phyloP scores from a whole-genome alignment of 2,797 vertebrate species.

The Apodemus agrarius region DNA sequence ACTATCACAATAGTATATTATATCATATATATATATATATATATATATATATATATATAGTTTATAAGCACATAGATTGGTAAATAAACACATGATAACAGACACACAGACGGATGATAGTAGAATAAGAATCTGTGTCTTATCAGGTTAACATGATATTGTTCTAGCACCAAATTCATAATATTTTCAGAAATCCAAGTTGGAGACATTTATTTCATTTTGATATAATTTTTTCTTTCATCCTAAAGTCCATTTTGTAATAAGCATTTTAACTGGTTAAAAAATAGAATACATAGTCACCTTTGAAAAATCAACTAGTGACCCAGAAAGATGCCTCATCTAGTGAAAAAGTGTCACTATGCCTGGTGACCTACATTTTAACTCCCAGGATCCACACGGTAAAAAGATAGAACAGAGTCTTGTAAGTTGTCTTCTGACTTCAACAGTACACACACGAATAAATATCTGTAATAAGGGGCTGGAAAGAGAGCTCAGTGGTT shows the following conservation, averaged over 20 bases:
- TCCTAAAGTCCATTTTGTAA: conserved; percentile 90
- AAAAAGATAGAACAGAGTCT: neutral
- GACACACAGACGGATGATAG: neutral
- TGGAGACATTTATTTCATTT: conserved; percentile 87
- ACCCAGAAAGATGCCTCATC: neutral
- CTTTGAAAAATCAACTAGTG: neutral
- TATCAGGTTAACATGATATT: conserved; percentile 70
- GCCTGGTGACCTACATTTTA: neutral
- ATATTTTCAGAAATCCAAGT: conserved; percentile 84
- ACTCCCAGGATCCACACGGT: neutral
- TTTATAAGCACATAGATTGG: neutral
- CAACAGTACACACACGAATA: neutral
- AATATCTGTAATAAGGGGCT: neutral
- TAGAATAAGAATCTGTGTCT: neutral
- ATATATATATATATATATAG: neutral
- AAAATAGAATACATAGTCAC: neutral
- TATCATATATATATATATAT: too few species aligned
- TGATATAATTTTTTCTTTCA: conserved; percentile 88
- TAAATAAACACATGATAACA: neutral
- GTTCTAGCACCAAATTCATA: conserved; percentile 83
- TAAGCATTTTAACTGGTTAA: conserved; percentile 57
- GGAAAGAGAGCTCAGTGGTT: too few species aligned
- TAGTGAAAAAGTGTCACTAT: neutral
- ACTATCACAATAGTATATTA: too few species aligned
- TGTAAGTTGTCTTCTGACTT: neutral